These are phyloP conservation scores for Drosophila kikkawai DNA, from an alignment of 1,140 invertebrate genomes.

Conservation along the genomic window DNA sequence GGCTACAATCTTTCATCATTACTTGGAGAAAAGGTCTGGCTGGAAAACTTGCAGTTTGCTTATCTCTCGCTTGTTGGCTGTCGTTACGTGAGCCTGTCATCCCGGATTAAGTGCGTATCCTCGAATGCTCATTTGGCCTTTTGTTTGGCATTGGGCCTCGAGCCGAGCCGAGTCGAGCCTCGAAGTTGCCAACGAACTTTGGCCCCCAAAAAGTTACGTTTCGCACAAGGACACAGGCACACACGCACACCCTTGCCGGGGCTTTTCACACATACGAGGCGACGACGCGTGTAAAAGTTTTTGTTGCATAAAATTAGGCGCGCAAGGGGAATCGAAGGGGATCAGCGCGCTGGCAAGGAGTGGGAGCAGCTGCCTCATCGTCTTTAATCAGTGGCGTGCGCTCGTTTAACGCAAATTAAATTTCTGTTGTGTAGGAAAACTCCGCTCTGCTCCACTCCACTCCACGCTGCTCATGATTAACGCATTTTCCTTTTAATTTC, in stretches of 20 bases:
- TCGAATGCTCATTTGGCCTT: constrained; percentile 55
- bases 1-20: constrained; percentile 66
- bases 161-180: constrained; percentile 8
- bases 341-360: background rate
- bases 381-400: constrained; percentile 76
- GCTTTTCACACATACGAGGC: constrained; percentile 62
- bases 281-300: constrained; percentile 79
- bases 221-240: constrained; percentile 14
- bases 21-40: constrained; percentile 35
- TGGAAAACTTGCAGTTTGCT: constrained; percentile 67
- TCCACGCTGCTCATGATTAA: constrained; percentile 62
- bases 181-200: constrained; percentile 52
- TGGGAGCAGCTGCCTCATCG: constrained; percentile 49
- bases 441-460: constrained; percentile 39
- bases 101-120: constrained; percentile 74
- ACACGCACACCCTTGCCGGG: background rate
- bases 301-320: constrained; percentile 74
- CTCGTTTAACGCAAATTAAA: constrained; percentile 83
- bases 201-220: constrained; percentile 67
- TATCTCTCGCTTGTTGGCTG: constrained; percentile 64
- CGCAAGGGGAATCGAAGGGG: constrained; percentile 19
- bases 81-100: constrained; percentile 72
- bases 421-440: constrained; percentile 62
- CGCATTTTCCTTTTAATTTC: constrained; percentile 81
- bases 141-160: constrained; percentile 52